phyloP scores from a whole-genome alignment of 2,113 vertebrate species.

The Patagioenas fasciata region DNA sequence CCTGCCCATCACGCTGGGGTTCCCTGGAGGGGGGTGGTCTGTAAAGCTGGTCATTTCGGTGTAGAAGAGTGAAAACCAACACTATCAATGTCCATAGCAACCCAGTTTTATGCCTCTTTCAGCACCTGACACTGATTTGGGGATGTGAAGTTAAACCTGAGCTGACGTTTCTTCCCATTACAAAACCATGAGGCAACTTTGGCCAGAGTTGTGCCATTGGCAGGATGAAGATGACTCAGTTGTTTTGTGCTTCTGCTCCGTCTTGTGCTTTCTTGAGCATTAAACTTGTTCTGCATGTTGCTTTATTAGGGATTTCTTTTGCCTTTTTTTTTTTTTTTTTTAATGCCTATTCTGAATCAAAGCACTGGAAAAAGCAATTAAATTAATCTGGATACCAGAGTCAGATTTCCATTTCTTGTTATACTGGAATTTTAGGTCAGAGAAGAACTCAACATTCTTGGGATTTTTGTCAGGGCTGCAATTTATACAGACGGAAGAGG shows the following conservation, averaged over 20 bases:
- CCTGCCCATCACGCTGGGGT: accelerated
- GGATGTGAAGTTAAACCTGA: background rate
- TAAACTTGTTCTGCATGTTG: background rate
- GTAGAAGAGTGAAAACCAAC: accelerated
- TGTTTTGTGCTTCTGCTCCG: background rate
- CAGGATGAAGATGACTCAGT: background rate
- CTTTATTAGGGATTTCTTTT: background rate
- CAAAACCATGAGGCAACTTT: background rate
- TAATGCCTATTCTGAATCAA: accelerated
- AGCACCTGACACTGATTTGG: background rate
- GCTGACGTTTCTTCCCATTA: background rate
- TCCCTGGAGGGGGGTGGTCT: accelerated
- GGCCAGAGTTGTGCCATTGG: background rate
- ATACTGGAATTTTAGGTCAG: background rate
- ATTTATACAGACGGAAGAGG: background rate
- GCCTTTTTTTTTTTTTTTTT: too few relatives aligned
- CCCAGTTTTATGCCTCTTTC: background rate
- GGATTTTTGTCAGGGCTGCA: background rate
- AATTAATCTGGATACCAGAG: accelerated
- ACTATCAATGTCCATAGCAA: accelerated
- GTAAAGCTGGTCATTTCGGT: background rate
- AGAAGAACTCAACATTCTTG: background rate
- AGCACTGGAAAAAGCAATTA: background rate
- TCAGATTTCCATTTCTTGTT: background rate
- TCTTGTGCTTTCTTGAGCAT: background rate